Evolutionary conservation across 1,140 invertebrate genomes (phyloP).

Genomic region (Phymorhynchus buccinoides): DNA sequence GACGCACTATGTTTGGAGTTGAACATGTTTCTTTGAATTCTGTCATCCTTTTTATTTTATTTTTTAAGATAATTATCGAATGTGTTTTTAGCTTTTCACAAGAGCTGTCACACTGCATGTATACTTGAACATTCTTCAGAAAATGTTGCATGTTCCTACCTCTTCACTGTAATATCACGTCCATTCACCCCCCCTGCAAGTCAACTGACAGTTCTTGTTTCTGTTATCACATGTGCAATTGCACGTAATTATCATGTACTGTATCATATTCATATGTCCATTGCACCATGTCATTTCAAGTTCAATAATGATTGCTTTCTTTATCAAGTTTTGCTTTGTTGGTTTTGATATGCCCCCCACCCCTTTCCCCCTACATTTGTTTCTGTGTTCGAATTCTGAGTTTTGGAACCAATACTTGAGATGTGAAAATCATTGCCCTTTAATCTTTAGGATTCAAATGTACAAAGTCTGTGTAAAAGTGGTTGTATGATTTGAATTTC

Average conservation of each 20-base stretch:
- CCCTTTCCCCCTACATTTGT: too few relatives aligned
- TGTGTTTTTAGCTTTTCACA: too few relatives aligned
- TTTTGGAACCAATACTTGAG: not conserved
- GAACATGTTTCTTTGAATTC: too few relatives aligned
- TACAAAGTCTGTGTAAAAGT: not conserved
- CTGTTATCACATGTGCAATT: not conserved
- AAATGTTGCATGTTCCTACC: not conserved
- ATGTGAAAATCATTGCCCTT: not conserved
- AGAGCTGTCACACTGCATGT: too few relatives aligned
- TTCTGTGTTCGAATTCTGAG: too few relatives aligned
- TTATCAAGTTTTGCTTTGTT: not conserved
- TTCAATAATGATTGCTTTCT: not conserved
- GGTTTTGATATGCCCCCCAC: not conserved
- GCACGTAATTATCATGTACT: not conserved
- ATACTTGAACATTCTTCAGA: not conserved
- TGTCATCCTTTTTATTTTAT: too few relatives aligned
- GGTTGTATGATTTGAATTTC: not conserved
- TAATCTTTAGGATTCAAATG: not conserved
- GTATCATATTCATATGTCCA: too few relatives aligned
- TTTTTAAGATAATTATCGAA: too few relatives aligned
- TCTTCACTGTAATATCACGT: not conserved
- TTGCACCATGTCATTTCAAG: not conserved
- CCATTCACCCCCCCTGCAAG: not conserved
- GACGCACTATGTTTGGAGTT: too few relatives aligned
- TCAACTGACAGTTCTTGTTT: not conserved